Percentiles rank a stretch among this genome's conserved stretches.
These are phyloP conservation scores for Brachionus paranguensis DNA, from an alignment of 1,140 invertebrate species.

Conservation along the genomic window DNA sequence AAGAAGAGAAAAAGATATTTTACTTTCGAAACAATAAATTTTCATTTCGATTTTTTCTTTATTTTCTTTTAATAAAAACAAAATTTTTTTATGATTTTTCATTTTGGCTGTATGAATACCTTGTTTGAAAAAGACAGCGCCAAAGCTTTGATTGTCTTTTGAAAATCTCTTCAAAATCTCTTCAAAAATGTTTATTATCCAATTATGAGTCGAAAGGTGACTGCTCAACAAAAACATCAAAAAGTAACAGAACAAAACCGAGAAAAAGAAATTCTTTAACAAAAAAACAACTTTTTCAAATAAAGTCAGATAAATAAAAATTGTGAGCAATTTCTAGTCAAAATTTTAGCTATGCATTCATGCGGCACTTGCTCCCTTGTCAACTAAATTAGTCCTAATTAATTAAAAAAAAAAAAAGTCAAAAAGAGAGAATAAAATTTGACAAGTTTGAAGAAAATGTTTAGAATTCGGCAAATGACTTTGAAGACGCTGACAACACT, in stretches of 20 bases:
- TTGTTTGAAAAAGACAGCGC: background rate
- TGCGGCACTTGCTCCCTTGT: background rate
- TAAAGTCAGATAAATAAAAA: no score
- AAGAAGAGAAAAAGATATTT: background rate
- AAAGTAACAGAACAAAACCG: background rate
- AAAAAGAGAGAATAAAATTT: background rate
- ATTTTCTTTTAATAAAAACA: no score
- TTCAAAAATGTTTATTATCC: background rate
- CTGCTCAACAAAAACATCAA: background rate
- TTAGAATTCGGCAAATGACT: background rate
- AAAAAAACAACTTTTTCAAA: no score
- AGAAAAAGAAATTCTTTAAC: background rate
- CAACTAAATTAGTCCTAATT: slow-evolving; percentile 6
- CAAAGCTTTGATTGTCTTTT: background rate
- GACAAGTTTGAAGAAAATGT: slow-evolving; percentile 13
- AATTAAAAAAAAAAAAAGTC: background rate
- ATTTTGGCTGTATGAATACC: background rate
- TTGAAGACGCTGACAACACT: background rate
- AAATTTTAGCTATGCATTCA: background rate
- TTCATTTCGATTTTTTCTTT: background rate
- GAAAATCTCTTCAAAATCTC: background rate
- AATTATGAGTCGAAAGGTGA: background rate
- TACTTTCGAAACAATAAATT: background rate
- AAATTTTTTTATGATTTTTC: background rate
- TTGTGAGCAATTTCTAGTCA: background rate